Evolutionary conservation across 1,140 invertebrate species (phyloP).

Genomic region (Phymastichus coffea): DNA sequence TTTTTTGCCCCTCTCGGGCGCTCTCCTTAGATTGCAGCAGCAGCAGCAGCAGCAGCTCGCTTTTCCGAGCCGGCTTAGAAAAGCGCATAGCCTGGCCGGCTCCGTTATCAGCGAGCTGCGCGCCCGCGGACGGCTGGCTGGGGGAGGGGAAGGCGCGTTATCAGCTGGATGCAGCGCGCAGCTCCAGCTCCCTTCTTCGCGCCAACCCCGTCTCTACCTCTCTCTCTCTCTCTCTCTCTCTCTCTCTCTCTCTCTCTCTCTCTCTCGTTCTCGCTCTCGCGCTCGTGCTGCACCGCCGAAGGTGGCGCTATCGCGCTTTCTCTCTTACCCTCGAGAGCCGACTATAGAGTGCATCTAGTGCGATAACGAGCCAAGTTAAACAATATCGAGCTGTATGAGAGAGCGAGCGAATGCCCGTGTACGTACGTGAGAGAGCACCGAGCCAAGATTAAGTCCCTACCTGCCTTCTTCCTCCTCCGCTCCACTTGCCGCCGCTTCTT

Average conservation of each 20-base stretch:
- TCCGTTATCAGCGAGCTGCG: constrained; percentile 51
- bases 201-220: too few relatives aligned
- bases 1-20: not conserved
- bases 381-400: constrained; percentile 51
- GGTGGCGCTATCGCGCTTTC: constrained; percentile 47
- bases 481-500: not conserved
- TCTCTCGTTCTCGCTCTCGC: constrained; percentile 31
- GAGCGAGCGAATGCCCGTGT: not conserved
- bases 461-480: constrained; percentile 11
- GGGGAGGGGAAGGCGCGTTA: constrained; percentile 46
- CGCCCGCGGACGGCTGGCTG: too few relatives aligned
- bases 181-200: constrained; percentile 40
- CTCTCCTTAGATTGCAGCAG: not conserved
- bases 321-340: constrained; percentile 53
- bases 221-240: too few relatives aligned
- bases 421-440: not conserved
- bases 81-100: constrained; percentile 46
- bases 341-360: constrained; percentile 55
- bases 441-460: constrained; percentile 1
- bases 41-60: too few relatives aligned
- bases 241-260: constrained; percentile 37
- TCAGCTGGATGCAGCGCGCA: constrained; percentile 48
- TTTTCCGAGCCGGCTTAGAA: constrained; percentile 13
- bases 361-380: constrained; percentile 58
- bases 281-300: constrained; percentile 39